Percentiles rank a stretch among this genome's conserved stretches.
Evolutionary conservation across 2,888 invertebrate genomes (phyloP).

Genomic region (Stenodera caucasica): DNA sequence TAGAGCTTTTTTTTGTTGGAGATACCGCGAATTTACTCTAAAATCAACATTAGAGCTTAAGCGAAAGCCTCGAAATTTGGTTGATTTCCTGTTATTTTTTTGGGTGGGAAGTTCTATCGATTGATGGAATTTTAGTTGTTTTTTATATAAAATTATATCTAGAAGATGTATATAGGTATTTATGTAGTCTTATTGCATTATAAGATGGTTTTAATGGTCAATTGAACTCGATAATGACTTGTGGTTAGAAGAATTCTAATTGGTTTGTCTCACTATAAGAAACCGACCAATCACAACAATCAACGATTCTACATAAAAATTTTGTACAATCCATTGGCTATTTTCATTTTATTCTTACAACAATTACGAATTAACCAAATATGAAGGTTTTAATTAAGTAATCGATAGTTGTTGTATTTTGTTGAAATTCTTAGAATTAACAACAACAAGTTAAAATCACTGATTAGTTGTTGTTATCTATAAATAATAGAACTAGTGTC

Average conservation of each 20-base stretch:
- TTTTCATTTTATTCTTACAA: no score
- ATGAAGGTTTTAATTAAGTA: constrained; percentile 11
- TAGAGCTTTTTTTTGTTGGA: no score
- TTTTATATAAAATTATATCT: not conserved
- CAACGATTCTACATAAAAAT: not conserved
- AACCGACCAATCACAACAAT: not conserved
- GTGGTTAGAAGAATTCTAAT: constrained; percentile 4
- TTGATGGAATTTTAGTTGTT: not conserved
- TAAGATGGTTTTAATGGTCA: not conserved
- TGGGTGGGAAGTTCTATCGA: no score
- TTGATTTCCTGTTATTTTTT: no score
- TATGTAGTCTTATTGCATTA: not conserved
- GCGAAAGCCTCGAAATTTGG: no score
- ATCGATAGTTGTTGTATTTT: not conserved
- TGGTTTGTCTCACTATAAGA: constrained; percentile 4
- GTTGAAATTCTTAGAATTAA: not conserved
- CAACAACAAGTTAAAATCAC: no score
- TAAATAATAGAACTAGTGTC: not conserved
- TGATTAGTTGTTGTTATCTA: not conserved
- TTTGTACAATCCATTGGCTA: not conserved
- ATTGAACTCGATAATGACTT: not conserved
- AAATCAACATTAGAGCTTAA: no score
- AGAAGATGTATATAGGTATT: not conserved
- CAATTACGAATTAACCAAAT: not conserved
- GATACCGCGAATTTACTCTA: no score